Evolutionary conservation across 2,888 invertebrate genomes (phyloP).

Genomic region (Macrosiphum euphorbiae): DNA sequence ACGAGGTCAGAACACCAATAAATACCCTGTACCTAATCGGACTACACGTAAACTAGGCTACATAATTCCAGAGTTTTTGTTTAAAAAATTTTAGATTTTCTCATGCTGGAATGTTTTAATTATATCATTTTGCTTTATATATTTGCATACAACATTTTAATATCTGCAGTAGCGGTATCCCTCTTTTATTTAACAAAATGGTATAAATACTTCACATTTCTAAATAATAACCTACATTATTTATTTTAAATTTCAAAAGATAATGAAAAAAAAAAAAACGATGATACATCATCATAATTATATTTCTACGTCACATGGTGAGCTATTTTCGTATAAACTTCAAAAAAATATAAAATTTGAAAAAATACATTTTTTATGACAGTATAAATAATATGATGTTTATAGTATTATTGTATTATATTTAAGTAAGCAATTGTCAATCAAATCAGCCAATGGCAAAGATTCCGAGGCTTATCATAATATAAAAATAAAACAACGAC

Average conservation of each 20-base stretch:
- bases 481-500: background rate
- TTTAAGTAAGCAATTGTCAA: background rate
- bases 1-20: background rate
- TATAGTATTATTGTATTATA: background rate
- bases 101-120: background rate
- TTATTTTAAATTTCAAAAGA: slow-evolving; percentile 5
- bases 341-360: background rate
- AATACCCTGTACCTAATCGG: background rate
- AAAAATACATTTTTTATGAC: background rate
- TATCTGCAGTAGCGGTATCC: background rate
- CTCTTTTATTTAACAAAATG: background rate
- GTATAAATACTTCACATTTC: background rate
- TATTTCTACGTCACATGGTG: background rate
- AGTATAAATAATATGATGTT: background rate
- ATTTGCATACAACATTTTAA: background rate
- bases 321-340: background rate
- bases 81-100: background rate
- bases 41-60: background rate
- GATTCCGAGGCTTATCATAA: background rate
- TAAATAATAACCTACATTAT: background rate
- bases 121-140: background rate
- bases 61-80: background rate
- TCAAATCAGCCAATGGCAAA: background rate
- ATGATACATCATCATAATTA: background rate
- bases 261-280: background rate